A percentile compares a stretch with the other conserved stretches of the same genome.
phyloP scores from a whole-genome alignment of 2,888 invertebrate species.

The Stenchaetothrips biformis region DNA sequence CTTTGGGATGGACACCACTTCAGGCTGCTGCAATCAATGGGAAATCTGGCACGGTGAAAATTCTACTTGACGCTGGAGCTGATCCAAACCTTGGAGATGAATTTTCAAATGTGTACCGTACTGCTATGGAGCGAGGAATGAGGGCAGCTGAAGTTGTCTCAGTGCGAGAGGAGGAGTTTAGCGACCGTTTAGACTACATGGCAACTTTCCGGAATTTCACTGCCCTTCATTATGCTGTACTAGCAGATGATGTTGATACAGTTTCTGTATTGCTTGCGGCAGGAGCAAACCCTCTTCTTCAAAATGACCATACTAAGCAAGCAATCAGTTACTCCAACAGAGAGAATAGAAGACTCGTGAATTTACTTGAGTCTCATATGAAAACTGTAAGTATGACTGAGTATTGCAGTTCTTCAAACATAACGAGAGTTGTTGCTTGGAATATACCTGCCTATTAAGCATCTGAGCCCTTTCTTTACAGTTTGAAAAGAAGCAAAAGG shows the following conservation, averaged over 20 bases:
- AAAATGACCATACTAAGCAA: constrained; percentile 73
- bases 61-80: constrained; percentile 68
- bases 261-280: constrained; percentile 62
- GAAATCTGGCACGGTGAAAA: constrained; percentile 55
- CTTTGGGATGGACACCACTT: constrained; percentile 80
- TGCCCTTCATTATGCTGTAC: constrained; percentile 81
- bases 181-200: constrained; percentile 57
- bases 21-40: constrained; percentile 80
- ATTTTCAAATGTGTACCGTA: constrained; percentile 64
- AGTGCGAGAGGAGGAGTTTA: constrained; percentile 78
- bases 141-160: constrained; percentile 68
- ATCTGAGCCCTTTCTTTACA: constrained; percentile 36
- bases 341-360: constrained; percentile 51
- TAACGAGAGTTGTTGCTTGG: too few species aligned
- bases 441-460: not conserved
- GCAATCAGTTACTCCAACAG: constrained; percentile 69
- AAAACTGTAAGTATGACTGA: not conserved
- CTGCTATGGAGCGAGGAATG: constrained; percentile 60
- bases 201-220: constrained; percentile 81
- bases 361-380: not conserved
- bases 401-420: not conserved
- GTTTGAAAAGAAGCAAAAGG: constrained; percentile 53
- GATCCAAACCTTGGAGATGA: constrained; percentile 71
- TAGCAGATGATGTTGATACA: constrained; percentile 62
- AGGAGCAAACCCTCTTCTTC: constrained; percentile 68